phyloP scores from a whole-genome alignment of 30 jellyfish, hydroid and myxozoan species.

The Catostylus mosaicus region DNA sequence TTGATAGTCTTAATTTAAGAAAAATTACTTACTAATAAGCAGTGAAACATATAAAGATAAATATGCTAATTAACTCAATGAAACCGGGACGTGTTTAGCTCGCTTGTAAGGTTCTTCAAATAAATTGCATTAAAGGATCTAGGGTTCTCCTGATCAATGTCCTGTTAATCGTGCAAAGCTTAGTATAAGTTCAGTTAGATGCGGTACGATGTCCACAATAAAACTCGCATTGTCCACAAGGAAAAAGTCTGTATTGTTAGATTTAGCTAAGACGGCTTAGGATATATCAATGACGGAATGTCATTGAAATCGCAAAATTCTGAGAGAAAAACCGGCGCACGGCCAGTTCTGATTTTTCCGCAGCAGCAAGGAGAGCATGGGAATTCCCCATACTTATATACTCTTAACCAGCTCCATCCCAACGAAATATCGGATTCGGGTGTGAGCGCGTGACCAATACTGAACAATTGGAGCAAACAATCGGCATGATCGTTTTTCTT shows the following conservation, averaged over 20 bases:
- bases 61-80: slow-evolving; percentile 26
- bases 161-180: slow-evolving; percentile 52
- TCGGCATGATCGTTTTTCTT: slow-evolving; percentile 32
- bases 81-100: slow-evolving; percentile 28
- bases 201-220: slow-evolving; percentile 69
- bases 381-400: slow-evolving; percentile 3
- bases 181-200: slow-evolving; percentile 36
- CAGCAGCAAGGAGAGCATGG: slow-evolving; percentile 23
- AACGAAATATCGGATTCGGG: slow-evolving; percentile 19
- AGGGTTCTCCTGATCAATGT: slow-evolving; percentile 46
- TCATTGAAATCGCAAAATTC: slow-evolving; percentile 55
- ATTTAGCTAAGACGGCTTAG: slow-evolving; percentile 61
- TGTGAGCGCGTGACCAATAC: slow-evolving; percentile 31
- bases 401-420: slow-evolving; percentile 3
- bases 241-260: slow-evolving; percentile 63
- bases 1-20: slow-evolving; percentile 22
- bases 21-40: slow-evolving; percentile 25
- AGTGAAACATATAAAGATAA: slow-evolving; percentile 14
- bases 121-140: slow-evolving; percentile 53
- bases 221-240: slow-evolving; percentile 56
- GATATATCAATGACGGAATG: slow-evolving; percentile 67
- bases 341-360: slow-evolving; percentile 48
- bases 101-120: slow-evolving; percentile 19
- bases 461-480: slow-evolving; percentile 36
- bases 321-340: slow-evolving; percentile 67